Conservation (phyloP, 2,113 vertebrate genomes). For the Limnothrissa miodon region DNA sequence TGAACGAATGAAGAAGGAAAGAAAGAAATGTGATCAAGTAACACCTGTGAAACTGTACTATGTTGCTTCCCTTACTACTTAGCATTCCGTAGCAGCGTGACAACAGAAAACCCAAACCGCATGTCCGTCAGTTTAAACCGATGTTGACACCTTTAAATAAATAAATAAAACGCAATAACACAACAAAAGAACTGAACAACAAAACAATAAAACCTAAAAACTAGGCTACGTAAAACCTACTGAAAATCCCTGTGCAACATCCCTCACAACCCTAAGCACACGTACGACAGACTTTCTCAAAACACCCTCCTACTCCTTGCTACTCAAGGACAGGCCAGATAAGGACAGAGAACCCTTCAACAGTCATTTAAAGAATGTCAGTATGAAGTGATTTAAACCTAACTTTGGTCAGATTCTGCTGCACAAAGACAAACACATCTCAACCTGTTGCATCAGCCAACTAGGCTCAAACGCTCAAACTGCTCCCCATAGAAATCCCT, state of each 20-base stretch:
- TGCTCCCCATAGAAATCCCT: no score
- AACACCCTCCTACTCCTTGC: slow-evolving; percentile 3
- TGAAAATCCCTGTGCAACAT: slow-evolving; percentile 28
- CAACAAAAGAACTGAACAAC: neutral
- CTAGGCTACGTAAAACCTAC: slow-evolving; percentile 49
- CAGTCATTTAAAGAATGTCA: neutral
- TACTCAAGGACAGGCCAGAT: slow-evolving; percentile 26
- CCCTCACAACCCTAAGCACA: slow-evolving; percentile 27
- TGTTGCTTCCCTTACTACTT: neutral
- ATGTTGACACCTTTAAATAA: neutral
- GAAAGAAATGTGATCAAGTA: no score
- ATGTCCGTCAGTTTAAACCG: neutral
- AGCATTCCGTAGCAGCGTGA: neutral
- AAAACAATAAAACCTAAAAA: slow-evolving; percentile 26
- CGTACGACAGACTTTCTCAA: slow-evolving; percentile 43
- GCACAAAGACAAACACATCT: no score
- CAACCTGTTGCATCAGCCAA: no score
- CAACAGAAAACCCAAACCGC: neutral
- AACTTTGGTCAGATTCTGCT: no score
- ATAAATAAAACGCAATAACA: neutral
- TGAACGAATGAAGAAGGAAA: no score
- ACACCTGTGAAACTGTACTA: neutral
- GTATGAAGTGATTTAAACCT: no score
- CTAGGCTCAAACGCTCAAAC: no score
- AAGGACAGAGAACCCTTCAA: neutral